These are phyloP conservation scores for Pilophorus perplexus DNA, from an alignment of 2,888 invertebrate genomes.

Conservation along the genomic window DNA sequence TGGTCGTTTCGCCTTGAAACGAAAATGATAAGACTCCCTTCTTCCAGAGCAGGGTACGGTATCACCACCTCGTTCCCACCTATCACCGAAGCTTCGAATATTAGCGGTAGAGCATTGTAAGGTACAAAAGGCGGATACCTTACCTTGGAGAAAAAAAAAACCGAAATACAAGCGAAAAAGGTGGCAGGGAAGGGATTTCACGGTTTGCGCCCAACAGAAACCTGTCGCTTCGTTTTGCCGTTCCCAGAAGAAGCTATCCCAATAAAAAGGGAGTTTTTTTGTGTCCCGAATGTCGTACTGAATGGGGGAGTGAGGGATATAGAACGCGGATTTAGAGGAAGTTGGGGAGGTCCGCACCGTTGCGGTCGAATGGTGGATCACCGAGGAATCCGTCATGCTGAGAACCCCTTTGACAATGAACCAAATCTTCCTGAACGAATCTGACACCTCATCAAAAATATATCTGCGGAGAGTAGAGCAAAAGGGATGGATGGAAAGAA, in stretches of 20 bases:
- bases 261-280: conserved; percentile 17
- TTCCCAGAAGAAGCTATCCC: conserved; percentile 10
- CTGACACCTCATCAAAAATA: conserved; percentile 42
- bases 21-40: no score
- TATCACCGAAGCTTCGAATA: not conserved
- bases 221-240: not conserved
- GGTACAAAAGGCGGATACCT: not conserved
- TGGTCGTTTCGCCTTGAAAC: no score
- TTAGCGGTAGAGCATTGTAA: not conserved
- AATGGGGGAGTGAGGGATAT: conserved; percentile 4
- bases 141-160: not conserved
- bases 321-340: not conserved
- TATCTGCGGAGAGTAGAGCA: conserved; percentile 34
- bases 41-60: no score
- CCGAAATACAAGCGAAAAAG: conserved; percentile 4
- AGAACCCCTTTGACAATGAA: conserved; percentile 34
- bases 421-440: conserved; percentile 43
- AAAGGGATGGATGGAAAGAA: conserved; percentile 1
- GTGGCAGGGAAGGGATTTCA: conserved; percentile 11
- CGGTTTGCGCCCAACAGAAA: conserved; percentile 8
- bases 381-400: conserved; percentile 39
- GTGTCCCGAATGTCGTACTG: conserved; percentile 2
- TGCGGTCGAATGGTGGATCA: conserved; percentile 40
- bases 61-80: not conserved
- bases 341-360: conserved; percentile 3